Conservation (phyloP, 2,797 vertebrate genomes). For the Rhinichthys osculus region DNA sequence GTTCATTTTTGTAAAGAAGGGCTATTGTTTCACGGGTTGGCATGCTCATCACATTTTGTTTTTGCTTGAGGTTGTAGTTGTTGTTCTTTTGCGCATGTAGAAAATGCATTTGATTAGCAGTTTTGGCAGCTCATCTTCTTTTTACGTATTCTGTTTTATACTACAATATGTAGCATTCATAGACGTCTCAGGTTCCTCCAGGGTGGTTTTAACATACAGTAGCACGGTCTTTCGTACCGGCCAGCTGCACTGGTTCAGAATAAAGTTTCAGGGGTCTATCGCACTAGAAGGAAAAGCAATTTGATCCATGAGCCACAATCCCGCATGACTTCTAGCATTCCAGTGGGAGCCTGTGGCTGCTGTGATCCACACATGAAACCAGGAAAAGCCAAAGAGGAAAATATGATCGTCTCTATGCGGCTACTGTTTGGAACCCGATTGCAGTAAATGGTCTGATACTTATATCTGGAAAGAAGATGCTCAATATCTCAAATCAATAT, state of each 20-base stretch:
- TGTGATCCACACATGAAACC: constrained; percentile 39
- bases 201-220: constrained; percentile 13
- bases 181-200: neutral
- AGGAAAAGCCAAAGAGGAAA: constrained; percentile 38
- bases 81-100: constrained; percentile 9
- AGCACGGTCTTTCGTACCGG: constrained; percentile 10
- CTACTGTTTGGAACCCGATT: constrained; percentile 50
- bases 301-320: constrained; percentile 34
- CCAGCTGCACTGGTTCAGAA: constrained; percentile 23
- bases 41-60: neutral
- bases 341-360: constrained; percentile 28
- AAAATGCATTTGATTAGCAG: neutral
- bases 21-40: neutral
- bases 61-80: constrained; percentile 2
- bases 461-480: neutral
- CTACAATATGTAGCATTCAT: neutral
- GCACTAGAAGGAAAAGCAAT: constrained; percentile 33
- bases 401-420: constrained; percentile 19
- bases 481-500: neutral
- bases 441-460: neutral
- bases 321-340: constrained; percentile 36
- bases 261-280: constrained; percentile 32
- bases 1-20: neutral
- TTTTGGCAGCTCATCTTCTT: neutral
- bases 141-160: neutral